Conservation (phyloP, 23 tunicate species). For the Styela clava region DNA sequence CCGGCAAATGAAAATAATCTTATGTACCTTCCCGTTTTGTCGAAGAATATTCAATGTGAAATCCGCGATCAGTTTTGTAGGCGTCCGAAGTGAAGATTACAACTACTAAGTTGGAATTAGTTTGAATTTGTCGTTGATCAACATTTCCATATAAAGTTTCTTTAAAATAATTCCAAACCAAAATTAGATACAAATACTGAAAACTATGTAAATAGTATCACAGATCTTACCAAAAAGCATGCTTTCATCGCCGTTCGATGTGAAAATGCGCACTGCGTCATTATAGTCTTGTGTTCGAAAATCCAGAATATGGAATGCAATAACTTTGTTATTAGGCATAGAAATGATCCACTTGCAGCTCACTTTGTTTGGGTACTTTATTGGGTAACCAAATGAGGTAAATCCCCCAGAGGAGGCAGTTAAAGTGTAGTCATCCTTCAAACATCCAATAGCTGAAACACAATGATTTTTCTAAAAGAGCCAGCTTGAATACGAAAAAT, state of each 20-base stretch:
- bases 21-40: not conserved
- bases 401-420: not conserved
- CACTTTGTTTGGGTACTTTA: conserved; percentile 5
- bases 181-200: not conserved
- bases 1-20: too few relatives aligned
- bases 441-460: conserved; percentile 13
- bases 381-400: conserved; percentile 4
- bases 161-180: not conserved
- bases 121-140: not conserved
- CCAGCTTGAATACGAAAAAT: not conserved
- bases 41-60: conserved; percentile 7
- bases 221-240: conserved; percentile 14
- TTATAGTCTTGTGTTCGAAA: conserved; percentile 5
- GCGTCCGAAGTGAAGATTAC: conserved; percentile 10
- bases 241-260: not conserved
- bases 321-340: not conserved
- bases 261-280: conserved; percentile 17
- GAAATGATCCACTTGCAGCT: conserved; percentile 17
- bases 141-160: conserved; percentile 6
- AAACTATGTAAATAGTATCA: too few relatives aligned
- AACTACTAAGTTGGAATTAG: conserved; percentile 13
- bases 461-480: not conserved
- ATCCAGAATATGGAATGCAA: not conserved
- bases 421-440: not conserved
- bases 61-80: conserved; percentile 8